Percentiles rank a stretch among this genome's conserved stretches.
phyloP scores from a whole-genome alignment of 2,888 invertebrate species.

The Heliconius charithonia region DNA sequence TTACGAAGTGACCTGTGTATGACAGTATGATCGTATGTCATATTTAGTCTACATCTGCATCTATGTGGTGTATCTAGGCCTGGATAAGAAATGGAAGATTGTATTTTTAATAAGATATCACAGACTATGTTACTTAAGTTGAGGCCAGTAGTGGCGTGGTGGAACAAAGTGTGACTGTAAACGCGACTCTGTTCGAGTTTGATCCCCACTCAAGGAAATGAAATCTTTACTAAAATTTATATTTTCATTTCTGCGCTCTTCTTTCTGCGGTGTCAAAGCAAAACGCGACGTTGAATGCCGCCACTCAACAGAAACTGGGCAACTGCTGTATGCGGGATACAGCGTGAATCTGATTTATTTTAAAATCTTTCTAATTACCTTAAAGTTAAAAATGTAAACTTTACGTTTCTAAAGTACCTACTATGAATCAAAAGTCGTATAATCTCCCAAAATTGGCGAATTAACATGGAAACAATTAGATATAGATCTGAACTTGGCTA shows the following conservation, averaged over 20 bases:
- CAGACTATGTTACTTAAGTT: background rate
- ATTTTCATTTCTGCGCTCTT: no score
- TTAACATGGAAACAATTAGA: conserved; percentile 41
- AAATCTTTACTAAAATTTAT: no score
- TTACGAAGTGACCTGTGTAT: conserved; percentile 25
- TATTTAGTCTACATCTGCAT: conserved; percentile 29
- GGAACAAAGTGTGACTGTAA: no score
- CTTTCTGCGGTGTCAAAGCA: no score
- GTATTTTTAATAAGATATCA: background rate
- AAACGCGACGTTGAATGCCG: no score
- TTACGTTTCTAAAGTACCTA: background rate
- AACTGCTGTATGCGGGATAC: no score
- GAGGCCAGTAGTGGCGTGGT: no score
- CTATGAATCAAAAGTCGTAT: background rate
- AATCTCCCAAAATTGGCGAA: background rate
- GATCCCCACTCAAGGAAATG: no score
- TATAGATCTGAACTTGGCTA: conserved; percentile 38
- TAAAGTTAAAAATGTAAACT: background rate
- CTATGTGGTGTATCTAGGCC: background rate
- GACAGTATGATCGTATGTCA: conserved; percentile 45
- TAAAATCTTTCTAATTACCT: background rate
- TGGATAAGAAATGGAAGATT: background rate
- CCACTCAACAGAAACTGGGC: no score
- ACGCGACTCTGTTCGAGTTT: no score
- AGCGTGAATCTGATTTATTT: background rate